Evolutionary conservation across 1,140 invertebrate species (phyloP).

Genomic region (Aphidius gifuensis): DNA sequence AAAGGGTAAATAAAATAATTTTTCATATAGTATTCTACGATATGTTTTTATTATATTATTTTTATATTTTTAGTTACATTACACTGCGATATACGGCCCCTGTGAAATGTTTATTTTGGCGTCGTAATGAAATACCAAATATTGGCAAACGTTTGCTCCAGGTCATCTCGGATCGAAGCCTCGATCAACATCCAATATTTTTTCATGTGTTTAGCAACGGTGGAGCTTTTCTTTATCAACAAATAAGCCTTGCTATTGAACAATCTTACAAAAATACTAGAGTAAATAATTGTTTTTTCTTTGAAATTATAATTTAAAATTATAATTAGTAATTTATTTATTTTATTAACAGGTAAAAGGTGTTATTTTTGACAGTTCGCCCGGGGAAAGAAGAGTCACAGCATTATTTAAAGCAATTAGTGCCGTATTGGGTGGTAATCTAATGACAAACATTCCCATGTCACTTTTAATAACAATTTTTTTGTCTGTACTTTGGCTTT

Average conservation of each 20-base stretch:
- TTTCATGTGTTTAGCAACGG: slow-evolving; percentile 82
- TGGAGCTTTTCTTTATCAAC: slow-evolving; percentile 67
- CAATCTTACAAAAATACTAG: slow-evolving; percentile 52
- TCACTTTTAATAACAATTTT: slow-evolving; percentile 59
- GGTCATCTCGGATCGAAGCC: slow-evolving; percentile 64
- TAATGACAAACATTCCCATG: slow-evolving; percentile 56
- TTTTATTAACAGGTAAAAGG: slow-evolving; percentile 59
- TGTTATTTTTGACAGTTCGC: slow-evolving; percentile 74
- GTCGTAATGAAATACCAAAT: slow-evolving; percentile 58
- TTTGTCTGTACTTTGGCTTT: slow-evolving; percentile 60
- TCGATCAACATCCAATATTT: slow-evolving; percentile 70
- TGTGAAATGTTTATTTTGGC: slow-evolving; percentile 65
- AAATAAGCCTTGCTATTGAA: slow-evolving; percentile 61
- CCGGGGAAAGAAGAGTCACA: slow-evolving; percentile 61
- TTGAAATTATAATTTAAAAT: not conserved
- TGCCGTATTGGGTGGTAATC: slow-evolving; percentile 59
- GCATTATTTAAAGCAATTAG: slow-evolving; percentile 61
- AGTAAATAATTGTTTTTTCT: slow-evolving; percentile 30
- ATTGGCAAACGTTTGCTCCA: slow-evolving; percentile 68
- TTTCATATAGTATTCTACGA: slow-evolving; percentile 4
- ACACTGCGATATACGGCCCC: slow-evolving; percentile 72
- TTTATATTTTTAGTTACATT: slow-evolving; percentile 61
- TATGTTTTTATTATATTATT: not conserved
- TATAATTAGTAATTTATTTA: slow-evolving; percentile 5
- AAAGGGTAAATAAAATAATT: slow-evolving; percentile 57